Evolutionary conservation across 2,888 invertebrate species (phyloP).

Genomic region (Hirudinaria manillensis): DNA sequence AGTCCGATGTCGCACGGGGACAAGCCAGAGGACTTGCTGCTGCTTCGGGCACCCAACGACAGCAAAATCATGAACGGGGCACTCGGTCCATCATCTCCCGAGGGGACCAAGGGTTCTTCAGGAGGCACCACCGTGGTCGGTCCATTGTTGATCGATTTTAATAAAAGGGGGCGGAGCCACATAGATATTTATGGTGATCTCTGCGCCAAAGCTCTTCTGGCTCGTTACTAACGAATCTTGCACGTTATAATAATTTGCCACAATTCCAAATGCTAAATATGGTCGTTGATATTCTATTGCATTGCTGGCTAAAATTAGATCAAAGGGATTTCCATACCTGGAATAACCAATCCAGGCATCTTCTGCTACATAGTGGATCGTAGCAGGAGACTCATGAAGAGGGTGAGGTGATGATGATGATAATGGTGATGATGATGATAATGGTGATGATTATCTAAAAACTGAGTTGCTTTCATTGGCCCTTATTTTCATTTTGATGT

Average conservation of each 20-base stretch:
- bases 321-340: constrained; percentile 91
- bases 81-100: not conserved
- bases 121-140: constrained; percentile 17
- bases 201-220: not conserved
- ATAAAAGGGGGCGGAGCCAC: not conserved
- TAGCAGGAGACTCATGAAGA: constrained; percentile 62
- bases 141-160: not conserved
- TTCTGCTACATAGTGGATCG: constrained; percentile 92
- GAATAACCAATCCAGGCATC: constrained; percentile 88
- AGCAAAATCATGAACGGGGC: constrained; percentile 45
- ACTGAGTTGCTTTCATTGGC: constrained; percentile 21
- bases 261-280: not conserved
- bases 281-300: not conserved
- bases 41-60: constrained; percentile 72
- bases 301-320: constrained; percentile 59
- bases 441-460: constrained; percentile 26
- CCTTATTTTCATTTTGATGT: not conserved
- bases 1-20: constrained; percentile 32
- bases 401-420: constrained; percentile 21
- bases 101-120: not conserved
- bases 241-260: not conserved
- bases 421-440: constrained; percentile 26
- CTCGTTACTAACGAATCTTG: not conserved
- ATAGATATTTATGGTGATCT: too few relatives aligned
- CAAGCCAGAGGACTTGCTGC: constrained; percentile 63